Base-by-base conservation (phyloP, 2,888 invertebrate genomes). In the Pseudococcus viburni region DNA sequence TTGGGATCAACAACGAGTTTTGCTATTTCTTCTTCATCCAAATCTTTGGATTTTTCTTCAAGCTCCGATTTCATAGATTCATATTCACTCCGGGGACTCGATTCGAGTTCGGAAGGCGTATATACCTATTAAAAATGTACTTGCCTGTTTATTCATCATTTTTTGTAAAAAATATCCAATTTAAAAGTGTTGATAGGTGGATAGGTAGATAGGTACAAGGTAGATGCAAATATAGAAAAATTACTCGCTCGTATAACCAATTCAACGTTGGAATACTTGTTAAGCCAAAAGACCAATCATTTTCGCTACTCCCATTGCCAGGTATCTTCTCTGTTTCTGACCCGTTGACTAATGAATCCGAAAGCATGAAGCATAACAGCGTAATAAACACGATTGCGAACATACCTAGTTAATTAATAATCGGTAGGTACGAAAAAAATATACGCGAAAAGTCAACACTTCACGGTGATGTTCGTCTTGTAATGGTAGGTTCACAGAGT, bases 161-260 rank as follows among this genome's bases (percentile, higher is more conserved):
- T 59, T n/a, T 64, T 64, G 8, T 64, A n/a, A 19, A 51, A 51
- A 51, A 51, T 51, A 15, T 51, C 6, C 26, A 68, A 9, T 68
- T 26, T 11, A 26, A 68, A 68, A 64, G 6, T 64, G 64, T 64
- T n/a, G n/a, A n/a, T n/a, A n/a, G n/a, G n/a, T n/a, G n/a, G n/a
- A n/a, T n/a, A 33, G 26, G 3, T 33, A 3, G 26, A 33, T 33
- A 33, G 26, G 26, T 33, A 1, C 26, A 2, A 33, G 26, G 3
- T 5, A 8, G 1, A 4, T 6, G n/a, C 6, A n/a, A 68, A 26
- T 26, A 0, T 12, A 68, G 0, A 12, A 26, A 33, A 33, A 73
- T 33, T 73, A 73, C 73, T 73, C 33, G 73, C 5, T 73, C 17
- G 73, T 73, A 73, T 5, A 73, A 5, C 73, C 73, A 73, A 33